Base-by-base conservation (phyloP, 2,797 vertebrate species). In the Myotis daubentonii region DNA sequence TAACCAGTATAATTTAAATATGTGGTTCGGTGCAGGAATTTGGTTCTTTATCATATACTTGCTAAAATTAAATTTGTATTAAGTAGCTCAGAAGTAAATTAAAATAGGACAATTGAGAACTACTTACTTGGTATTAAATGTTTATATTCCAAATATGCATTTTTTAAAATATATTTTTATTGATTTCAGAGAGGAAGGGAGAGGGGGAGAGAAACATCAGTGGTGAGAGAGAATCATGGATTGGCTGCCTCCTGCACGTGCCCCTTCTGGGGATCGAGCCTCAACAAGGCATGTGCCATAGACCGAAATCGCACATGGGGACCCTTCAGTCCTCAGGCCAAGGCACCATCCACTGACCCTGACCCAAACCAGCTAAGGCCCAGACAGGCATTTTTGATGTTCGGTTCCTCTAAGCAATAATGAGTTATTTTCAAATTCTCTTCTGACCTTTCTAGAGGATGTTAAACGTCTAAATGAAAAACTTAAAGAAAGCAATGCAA, bases 391-490 rank as follows among this genome's bases (percentile, higher is more conserved):
- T 49, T 87, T 87, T 93, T 79, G 5, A 57, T 87, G 8, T 83
- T 87, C 91, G 30, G 2, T 84, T 96, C 16, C 25, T 74, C 33
- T 57, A 8, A 84, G 12, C 85, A 19, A 85, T 93, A 75, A 36
- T n/a, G 51, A 95, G 28, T 96, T 41, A 74, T 95, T 28, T 41
- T 96, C 41, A 87, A 71, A 20, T 94, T 95, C 8, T 93, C 22
- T 65, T 92, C 16, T 97, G 1, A 93, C 7, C 84, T 19, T 96
- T 96, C 16, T 93, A 99, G 99, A 99, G 98, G 99, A 99, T 97
- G 95, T 99, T 90, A 99, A 99, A 97, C 98, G 98, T 65, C 98
- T 99, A 38, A 99, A 99, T 98, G 99, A 99, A 96, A 99, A 99
- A 85, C 97, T 99, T 91, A 98, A 98, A 55, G 99, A 99, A 93